Evolutionary conservation across 2,113 vertebrate species (phyloP), one percentile per base, ranked within the genome.

Genomic region (Motacilla tschutschensis): DNA sequence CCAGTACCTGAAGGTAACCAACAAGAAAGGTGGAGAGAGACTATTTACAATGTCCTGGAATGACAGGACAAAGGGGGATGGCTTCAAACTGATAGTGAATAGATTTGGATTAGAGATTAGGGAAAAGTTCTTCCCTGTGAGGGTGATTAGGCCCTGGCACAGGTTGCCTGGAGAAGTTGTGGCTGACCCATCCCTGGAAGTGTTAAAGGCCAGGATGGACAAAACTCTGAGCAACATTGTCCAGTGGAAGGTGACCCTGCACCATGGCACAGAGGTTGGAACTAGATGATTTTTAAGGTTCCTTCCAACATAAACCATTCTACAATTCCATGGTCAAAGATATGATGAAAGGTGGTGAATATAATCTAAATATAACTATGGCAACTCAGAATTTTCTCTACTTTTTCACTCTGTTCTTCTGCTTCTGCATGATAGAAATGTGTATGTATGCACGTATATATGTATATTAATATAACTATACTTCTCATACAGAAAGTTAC

Each of bases 1-100:
- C 3, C 29, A 55, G 8, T 5, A 21, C 29, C 9, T 47, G 9
- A 62, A 41, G 9, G 9, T 31, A 85, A 0, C 6, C 2, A 0
- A 31, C 9, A 35, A 2, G 40, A 40, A 40, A 40, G 24, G 35
- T 21, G 8, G 24, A 14, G 6, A 17, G 17, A 62, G 7, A 21
- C 24, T 21, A 2, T 12, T 47, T 41, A 41, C 3, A 28, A 62
- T 17, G 8, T 7, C 1, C 33, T 84, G 40, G 4, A 47, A 40
- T 35, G 17, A 62, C 6, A 22, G 31, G 6, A 35, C 8, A 26
- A 35, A 5, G 16, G 4, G 8, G 0, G 35, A 55, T 48, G 25
- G 6, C 14, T 54, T 62, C 31, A 62, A 7, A 26, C 2, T 26
- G 5, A 26, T 6, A 26, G 14, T 41, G 1, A 31, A 8, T 8